Base-by-base conservation (phyloP, 2,888 invertebrate species). In the Sarcophaga variegata region DNA sequence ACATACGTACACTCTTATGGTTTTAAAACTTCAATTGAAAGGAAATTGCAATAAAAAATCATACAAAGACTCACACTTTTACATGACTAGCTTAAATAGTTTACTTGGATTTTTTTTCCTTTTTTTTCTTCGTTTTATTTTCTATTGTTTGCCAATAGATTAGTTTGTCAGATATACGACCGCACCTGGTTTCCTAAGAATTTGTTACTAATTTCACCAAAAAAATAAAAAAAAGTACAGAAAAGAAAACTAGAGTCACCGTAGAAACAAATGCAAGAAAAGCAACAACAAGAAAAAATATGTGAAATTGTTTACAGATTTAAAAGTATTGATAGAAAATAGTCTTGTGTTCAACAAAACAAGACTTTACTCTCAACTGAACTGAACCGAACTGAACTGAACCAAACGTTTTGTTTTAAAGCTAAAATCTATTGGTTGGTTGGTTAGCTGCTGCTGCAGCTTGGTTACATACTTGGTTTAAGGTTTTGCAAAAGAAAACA, bases 181-280 rank as follows among this genome's bases (percentile, higher is more conserved):
- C 79, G 70, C 83, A 83, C 83, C 79, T 83, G 83, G 79, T 83
- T 83, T 79, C 79, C 47, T 64, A 75, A 79, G 79, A 79, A 83
- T 69, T 83, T 79, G 79, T 79, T 47, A 79, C 74, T 83, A 83
- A 83, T 83, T 83, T 83, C 69, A 74, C 37, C 11, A 49, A 75
- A 81, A 37, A 49, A 12, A 2, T 10, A 3, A 49, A 67, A 54
- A 54, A 60, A n/a, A 49, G 47, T 22, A 4, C 27, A 47, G n/a
- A 66, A 27, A 14, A 77, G 37, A 12, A n/a, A 66, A 59, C 45
- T 37, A 45, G 54, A 59, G 66, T 6, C 25, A 76, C 54, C 37
- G 49, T 27, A 63, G 47, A 63, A 45, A 75, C 59, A 45, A 75
- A 75, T 63, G n/a, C 8, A 37, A 8, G 37, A 37, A 37, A 37